Evolutionary conservation across 37 sponge, comb jelly and placozoan species (phyloP).

Genomic region (Corticium candelabrum): DNA sequence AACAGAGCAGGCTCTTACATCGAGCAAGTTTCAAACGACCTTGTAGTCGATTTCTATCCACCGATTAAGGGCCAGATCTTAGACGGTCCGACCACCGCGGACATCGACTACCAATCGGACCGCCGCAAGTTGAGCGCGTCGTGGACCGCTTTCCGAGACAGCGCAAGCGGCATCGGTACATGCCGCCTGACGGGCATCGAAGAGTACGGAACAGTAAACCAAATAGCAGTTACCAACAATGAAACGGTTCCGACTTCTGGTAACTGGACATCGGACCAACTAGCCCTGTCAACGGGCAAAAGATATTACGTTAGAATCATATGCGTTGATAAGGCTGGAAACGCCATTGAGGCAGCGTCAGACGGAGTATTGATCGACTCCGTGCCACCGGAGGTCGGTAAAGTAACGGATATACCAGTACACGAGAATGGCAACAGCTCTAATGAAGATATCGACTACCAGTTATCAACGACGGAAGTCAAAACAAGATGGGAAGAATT

Average conservation of each 20-base stretch:
- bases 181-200: too few relatives aligned
- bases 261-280: not conserved
- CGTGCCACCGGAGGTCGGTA: not conserved
- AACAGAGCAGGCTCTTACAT: too few relatives aligned
- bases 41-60: too few relatives aligned
- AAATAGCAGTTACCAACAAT: too few relatives aligned
- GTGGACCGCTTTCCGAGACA: too few relatives aligned
- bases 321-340: not conserved
- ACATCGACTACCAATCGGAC: slow-evolving; percentile 1
- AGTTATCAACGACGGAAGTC: not conserved
- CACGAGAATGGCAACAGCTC: not conserved
- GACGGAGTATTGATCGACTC: not conserved
- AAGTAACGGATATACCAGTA: not conserved
- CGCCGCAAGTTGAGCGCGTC: too few relatives aligned
- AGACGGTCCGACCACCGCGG: too few relatives aligned
- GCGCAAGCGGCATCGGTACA: too few relatives aligned
- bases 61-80: too few relatives aligned
- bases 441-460: not conserved
- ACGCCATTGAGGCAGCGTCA: not conserved
- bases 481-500: not conserved
- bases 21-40: too few relatives aligned
- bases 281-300: not conserved
- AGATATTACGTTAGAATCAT: not conserved
- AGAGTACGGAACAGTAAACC: too few relatives aligned
- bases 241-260: not conserved